Evolutionary conservation across 2,797 vertebrate genomes (phyloP).

Genomic region (Tenualosa thibaudeaui): DNA sequence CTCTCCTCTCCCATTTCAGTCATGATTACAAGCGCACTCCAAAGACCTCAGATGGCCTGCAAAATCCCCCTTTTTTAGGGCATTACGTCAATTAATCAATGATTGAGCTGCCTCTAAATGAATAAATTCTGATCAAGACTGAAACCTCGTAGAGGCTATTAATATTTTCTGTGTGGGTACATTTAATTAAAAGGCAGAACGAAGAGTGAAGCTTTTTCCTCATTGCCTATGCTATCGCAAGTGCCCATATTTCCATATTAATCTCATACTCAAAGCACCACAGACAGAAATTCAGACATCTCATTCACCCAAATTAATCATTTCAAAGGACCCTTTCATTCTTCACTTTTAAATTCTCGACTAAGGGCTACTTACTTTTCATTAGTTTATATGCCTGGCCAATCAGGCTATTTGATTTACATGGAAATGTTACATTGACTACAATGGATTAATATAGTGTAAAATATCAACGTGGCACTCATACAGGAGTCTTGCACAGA

Average conservation of each 20-base stretch:
- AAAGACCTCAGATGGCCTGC: not conserved
- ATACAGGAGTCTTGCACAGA: not conserved
- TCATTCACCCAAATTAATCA: not conserved
- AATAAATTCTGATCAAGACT: constrained; percentile 7
- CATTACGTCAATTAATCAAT: not conserved
- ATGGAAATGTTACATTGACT: not conserved
- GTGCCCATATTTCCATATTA: not conserved
- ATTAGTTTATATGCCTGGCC: not conserved
- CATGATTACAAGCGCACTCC: not conserved
- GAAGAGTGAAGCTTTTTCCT: not conserved
- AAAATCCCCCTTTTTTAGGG: not conserved
- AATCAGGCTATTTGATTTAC: not conserved
- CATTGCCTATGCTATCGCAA: not conserved
- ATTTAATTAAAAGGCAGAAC: not conserved
- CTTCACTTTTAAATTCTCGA: not conserved
- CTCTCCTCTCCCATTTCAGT: not conserved
- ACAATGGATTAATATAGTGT: not conserved
- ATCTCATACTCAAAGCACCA: not conserved
- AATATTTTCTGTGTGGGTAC: not conserved
- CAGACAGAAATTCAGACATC: not conserved
- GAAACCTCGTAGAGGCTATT: not conserved
- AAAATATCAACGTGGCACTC: not conserved
- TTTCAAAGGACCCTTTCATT: not conserved
- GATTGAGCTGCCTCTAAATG: not conserved
- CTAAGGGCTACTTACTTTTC: not conserved